These are phyloP conservation scores for Emydocephalus ijimae DNA, from an alignment of 2,113 vertebrate species.

Conservation along the genomic window DNA sequence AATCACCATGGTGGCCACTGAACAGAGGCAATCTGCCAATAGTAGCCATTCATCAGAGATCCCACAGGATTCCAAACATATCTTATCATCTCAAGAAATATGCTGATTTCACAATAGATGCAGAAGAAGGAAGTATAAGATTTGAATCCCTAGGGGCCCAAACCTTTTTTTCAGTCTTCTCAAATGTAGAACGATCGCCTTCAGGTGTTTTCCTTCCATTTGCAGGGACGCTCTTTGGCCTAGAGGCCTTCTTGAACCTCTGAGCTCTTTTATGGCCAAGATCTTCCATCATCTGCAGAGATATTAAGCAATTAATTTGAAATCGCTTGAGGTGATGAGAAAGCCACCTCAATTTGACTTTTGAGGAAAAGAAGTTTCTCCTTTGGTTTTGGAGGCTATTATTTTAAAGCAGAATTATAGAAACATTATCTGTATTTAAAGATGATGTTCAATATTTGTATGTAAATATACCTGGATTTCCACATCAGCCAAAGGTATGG, in stretches of 20 bases:
- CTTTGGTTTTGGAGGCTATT: not conserved
- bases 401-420: not conserved
- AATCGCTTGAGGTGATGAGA: not conserved
- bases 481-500: not conserved
- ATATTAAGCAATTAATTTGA: slow-evolving; percentile 10
- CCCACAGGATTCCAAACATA: not conserved
- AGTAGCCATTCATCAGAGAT: not conserved
- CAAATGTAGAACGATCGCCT: slow-evolving; percentile 6
- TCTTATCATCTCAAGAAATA: not conserved
- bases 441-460: not conserved
- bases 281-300: slow-evolving; percentile 32
- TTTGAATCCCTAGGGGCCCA: not conserved
- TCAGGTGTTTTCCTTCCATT: slow-evolving; percentile 23
- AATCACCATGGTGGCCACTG: not conserved
- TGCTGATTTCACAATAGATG: not conserved
- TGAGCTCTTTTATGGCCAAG: slow-evolving; percentile 15
- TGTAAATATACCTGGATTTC: slow-evolving; percentile 41
- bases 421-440: not conserved
- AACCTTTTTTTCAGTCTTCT: slow-evolving; percentile 53
- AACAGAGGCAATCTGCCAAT: not conserved
- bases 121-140: not conserved
- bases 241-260: slow-evolving; percentile 17
- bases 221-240: slow-evolving; percentile 18
- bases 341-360: not conserved
- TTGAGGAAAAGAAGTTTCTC: not conserved